Conservation (phyloP, 2,797 vertebrate species). For the Rhabdomys pumilio region DNA sequence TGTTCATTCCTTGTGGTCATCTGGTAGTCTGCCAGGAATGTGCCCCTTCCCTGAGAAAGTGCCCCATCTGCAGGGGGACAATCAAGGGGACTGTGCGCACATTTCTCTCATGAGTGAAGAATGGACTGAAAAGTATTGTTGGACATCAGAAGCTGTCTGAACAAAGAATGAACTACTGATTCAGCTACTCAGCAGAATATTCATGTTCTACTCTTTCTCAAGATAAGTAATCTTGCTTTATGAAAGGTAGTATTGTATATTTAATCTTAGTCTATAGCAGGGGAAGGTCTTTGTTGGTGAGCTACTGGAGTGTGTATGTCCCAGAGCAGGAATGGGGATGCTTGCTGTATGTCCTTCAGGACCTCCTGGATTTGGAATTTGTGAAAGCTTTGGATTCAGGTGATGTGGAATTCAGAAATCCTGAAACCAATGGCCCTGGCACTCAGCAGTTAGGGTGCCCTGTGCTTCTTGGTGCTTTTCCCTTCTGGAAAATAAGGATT, state of each 20-base stretch:
- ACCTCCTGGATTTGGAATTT: constrained; percentile 40
- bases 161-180: neutral
- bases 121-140: neutral
- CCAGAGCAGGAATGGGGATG: neutral
- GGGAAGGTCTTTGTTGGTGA: neutral
- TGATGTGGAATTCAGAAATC: neutral
- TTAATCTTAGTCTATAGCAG: constrained; percentile 33
- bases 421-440: constrained; percentile 23
- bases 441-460: neutral
- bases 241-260: neutral
- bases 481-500: constrained; percentile 62
- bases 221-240: constrained; percentile 14
- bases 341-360: neutral
- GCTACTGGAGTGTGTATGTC: neutral
- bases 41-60: neutral
- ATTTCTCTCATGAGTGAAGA: neutral
- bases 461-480: constrained; percentile 60
- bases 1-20: neutral
- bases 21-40: neutral
- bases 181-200: constrained; percentile 14
- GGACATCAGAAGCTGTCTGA: neutral
- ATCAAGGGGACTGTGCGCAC: neutral
- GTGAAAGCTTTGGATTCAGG: constrained; percentile 32
- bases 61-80: neutral
- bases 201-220: constrained; percentile 50